A percentile compares a stretch with the other conserved stretches of the same genome.
Conservation (phyloP, 2,113 vertebrate genomes). For the Prunella fulvescens region DNA sequence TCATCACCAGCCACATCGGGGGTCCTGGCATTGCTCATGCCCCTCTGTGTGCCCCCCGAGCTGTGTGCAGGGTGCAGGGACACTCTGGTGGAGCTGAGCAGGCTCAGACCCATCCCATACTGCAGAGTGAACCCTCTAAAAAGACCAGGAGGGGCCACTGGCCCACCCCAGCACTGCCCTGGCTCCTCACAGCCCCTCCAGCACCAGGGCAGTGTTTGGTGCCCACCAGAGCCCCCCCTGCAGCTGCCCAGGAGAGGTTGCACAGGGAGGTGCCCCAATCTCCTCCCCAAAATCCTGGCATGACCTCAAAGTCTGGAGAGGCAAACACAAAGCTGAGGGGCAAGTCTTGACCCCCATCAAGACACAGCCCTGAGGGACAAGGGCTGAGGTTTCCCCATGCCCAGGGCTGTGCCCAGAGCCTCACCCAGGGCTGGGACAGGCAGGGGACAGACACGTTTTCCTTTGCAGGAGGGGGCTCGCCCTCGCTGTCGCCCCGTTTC, state of each 20-base stretch:
- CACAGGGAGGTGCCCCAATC: not conserved
- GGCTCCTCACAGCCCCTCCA: not conserved
- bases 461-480: not conserved
- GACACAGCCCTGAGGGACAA: rapidly evolving
- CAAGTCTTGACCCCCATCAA: not conserved
- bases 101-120: rapidly evolving
- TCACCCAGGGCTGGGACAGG: rapidly evolving
- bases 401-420: not conserved
- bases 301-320: not conserved
- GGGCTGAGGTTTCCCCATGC: not conserved
- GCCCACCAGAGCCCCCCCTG: not conserved
- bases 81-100: not conserved
- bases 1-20: not conserved
- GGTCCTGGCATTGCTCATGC: not conserved
- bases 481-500: rapidly evolving
- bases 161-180: not conserved
- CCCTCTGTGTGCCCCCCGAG: not conserved
- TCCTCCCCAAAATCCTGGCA: not conserved
- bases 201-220: not conserved
- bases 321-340: not conserved
- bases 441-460: rapidly evolving
- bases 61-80: not conserved
- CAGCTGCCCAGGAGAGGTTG: not conserved
- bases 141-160: rapidly evolving
- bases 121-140: not conserved